phyloP scores from a whole-genome alignment of 2,888 invertebrate species.

The Epinotia brunnichana region DNA sequence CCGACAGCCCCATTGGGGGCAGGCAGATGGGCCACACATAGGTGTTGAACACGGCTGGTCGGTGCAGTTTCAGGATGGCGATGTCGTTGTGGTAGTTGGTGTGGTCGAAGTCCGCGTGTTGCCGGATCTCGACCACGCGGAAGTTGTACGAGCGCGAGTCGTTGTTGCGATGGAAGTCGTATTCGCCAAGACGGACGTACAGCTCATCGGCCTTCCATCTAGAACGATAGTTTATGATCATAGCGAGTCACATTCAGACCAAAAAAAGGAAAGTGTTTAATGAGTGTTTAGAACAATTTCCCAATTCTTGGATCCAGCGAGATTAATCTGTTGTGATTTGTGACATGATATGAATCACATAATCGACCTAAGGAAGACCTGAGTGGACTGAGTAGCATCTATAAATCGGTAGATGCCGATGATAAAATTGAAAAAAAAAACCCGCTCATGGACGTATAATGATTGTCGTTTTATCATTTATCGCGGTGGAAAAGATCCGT shows the following conservation, averaged over 20 bases:
- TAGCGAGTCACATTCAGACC: not conserved
- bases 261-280: too few species aligned
- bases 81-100: slow-evolving; percentile 90
- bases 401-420: too few species aligned
- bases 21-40: slow-evolving; percentile 94
- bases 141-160: slow-evolving; percentile 89
- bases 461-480: too few species aligned
- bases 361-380: too few species aligned
- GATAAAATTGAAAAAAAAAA: too few species aligned
- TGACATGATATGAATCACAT: too few species aligned
- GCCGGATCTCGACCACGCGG: slow-evolving; percentile 85
- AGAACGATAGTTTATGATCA: slow-evolving; percentile 27
- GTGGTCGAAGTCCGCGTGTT: slow-evolving; percentile 87
- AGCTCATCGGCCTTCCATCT: slow-evolving; percentile 85
- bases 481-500: too few species aligned
- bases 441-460: too few species aligned
- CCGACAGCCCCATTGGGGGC: slow-evolving; percentile 85
- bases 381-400: too few species aligned
- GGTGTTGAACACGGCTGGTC: slow-evolving; percentile 87
- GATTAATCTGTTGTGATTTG: too few species aligned
- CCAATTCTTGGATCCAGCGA: too few species aligned
- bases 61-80: slow-evolving; percentile 87
- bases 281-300: too few species aligned
- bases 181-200: slow-evolving; percentile 90
- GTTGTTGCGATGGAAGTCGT: slow-evolving; percentile 87